Evolutionary conservation across 2,113 vertebrate genomes (phyloP).

Genomic region (Montifringilla adamsi): DNA sequence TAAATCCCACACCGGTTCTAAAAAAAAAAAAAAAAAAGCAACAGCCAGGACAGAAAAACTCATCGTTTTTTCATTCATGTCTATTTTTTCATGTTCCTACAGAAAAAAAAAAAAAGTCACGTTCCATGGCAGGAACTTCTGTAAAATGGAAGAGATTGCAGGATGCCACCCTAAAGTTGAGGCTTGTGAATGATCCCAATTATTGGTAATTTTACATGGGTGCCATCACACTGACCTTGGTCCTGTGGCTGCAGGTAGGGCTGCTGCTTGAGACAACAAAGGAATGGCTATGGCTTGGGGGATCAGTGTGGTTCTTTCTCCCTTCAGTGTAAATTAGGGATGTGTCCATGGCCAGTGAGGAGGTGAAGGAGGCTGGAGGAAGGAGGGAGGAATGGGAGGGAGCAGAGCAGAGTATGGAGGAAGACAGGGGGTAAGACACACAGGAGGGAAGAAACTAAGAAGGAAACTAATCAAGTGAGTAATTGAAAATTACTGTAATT

Average conservation of each 20-base stretch:
- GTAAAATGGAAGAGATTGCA: not conserved
- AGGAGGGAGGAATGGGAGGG: not conserved
- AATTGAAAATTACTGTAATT: not conserved
- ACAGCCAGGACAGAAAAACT: not conserved
- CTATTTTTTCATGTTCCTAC: not conserved
- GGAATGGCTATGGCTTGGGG: not conserved
- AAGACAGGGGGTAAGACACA: not conserved
- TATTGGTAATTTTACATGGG: not conserved
- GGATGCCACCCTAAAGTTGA: not conserved
- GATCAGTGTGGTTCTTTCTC: not conserved
- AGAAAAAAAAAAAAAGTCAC: not conserved
- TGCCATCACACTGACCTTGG: not conserved
- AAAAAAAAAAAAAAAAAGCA: not conserved
- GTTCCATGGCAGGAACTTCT: not conserved
- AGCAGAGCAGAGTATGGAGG: not conserved
- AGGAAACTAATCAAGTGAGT: not conserved
- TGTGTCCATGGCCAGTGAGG: not conserved
- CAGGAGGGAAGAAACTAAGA: not conserved
- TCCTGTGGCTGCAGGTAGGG: not conserved
- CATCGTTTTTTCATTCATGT: not conserved
- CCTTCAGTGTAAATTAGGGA: not conserved
- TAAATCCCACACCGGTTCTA: not conserved
- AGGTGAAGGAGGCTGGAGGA: not conserved
- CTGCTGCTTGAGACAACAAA: not conserved
- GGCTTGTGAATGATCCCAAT: not conserved